Conservation (phyloP, 2,113 vertebrate species). For the Bos javanicus region DNA sequence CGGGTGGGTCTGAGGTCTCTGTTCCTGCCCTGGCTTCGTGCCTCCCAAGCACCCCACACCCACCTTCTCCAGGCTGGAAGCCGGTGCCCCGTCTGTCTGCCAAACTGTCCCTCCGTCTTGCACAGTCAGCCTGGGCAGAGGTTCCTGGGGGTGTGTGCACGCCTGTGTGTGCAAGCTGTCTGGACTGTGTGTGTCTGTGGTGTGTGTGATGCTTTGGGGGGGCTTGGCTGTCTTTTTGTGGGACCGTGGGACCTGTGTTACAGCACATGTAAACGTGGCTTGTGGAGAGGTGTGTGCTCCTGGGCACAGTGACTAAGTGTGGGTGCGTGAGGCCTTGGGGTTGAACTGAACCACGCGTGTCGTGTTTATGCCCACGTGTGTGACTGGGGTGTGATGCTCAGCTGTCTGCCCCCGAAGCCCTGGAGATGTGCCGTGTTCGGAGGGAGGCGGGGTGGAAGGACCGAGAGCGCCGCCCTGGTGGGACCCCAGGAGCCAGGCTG, state of each 20-base stretch:
- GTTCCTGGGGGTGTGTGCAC: too few species aligned
- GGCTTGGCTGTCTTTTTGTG: neutral
- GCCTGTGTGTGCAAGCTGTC: neutral
- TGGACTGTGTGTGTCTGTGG: neutral
- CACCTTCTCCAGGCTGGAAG: neutral
- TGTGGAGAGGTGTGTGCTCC: neutral
- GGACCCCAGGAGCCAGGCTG: neutral
- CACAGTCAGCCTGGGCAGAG: neutral
- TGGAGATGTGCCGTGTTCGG: neutral
- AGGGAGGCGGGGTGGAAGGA: neutral
- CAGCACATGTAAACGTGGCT: rapidly evolving
- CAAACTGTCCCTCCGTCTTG: neutral
- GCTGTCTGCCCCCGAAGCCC: neutral
- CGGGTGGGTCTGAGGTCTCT: neutral
- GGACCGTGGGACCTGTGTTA: neutral
- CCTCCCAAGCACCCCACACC: neutral
- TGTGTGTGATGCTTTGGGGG: neutral
- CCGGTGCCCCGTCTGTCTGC: neutral
- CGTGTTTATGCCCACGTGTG: rapidly evolving
- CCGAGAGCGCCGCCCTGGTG: rapidly evolving
- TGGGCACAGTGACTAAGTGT: neutral
- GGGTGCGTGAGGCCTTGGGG: neutral
- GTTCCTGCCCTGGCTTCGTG: neutral
- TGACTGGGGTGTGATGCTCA: neutral
- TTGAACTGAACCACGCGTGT: neutral